Evolutionary conservation across 2,797 vertebrate species (phyloP).

Genomic region (Oreonectes daqikongensis): DNA sequence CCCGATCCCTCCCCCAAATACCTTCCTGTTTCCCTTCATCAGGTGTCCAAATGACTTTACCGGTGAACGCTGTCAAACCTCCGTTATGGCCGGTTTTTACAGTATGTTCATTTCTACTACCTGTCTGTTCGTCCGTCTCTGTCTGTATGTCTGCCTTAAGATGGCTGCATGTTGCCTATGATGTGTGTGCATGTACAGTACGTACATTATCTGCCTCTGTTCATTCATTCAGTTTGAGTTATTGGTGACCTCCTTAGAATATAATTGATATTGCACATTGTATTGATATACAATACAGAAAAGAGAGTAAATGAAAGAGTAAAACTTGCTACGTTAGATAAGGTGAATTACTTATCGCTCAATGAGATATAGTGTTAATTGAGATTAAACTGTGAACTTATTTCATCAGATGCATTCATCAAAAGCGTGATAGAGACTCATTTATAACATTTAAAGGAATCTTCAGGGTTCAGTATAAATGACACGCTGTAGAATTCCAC

Average conservation of each 20-base stretch:
- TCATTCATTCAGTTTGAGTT: slow-evolving; percentile 43
- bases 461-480: not conserved
- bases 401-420: not conserved
- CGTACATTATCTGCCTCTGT: slow-evolving; percentile 45
- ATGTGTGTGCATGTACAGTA: slow-evolving; percentile 10
- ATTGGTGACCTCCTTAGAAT: slow-evolving; percentile 9
- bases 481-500: not conserved
- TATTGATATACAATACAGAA: not conserved
- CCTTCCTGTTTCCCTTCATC: slow-evolving; percentile 81
- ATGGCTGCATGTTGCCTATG: slow-evolving; percentile 60
- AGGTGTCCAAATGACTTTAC: slow-evolving; percentile 99
- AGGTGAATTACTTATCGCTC: not conserved
- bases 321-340: not conserved
- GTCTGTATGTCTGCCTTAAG: slow-evolving; percentile 54
- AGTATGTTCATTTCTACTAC: slow-evolving; percentile 93
- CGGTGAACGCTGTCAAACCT: slow-evolving; percentile 98
- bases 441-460: slow-evolving; percentile 13
- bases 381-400: not conserved
- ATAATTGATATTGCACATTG: not conserved
- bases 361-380: not conserved
- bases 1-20: slow-evolving; percentile 72
- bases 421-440: slow-evolving; percentile 1
- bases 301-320: not conserved
- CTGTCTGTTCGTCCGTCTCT: slow-evolving; percentile 44
- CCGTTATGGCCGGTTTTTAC: slow-evolving; percentile 99